Conservation (phyloP, 2,888 invertebrate genomes). For the Craniophora ligustri region DNA sequence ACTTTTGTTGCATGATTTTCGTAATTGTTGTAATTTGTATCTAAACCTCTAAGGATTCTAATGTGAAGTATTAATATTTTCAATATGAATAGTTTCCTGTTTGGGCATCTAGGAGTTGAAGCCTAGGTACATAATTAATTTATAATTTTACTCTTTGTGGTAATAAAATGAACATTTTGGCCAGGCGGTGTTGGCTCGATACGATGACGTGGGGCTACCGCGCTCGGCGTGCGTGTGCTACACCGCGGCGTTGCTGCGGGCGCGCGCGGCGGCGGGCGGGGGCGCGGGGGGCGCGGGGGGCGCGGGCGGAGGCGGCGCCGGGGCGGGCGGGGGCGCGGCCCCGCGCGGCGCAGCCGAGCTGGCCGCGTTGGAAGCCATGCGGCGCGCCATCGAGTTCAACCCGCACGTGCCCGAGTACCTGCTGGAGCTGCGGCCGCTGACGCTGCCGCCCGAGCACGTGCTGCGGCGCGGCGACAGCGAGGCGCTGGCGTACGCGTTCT, state of each 20-base stretch:
- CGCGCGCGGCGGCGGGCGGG: conserved; percentile 95
- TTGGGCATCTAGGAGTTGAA: too few species aligned
- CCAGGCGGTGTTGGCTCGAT: conserved; percentile 75
- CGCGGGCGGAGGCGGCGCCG: conserved; percentile 97
- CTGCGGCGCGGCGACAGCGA: conserved; percentile 98
- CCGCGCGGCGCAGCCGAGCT: conserved; percentile 95
- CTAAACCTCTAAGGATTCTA: too few species aligned
- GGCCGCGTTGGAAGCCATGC: conserved; percentile 94
- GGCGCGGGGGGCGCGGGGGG: conserved; percentile 93
- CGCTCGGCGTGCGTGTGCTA: conserved; percentile 98
- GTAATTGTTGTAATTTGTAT: too few species aligned
- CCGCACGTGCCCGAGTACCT: conserved; percentile 99
- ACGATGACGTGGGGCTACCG: conserved; percentile 97
- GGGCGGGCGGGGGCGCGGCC: conserved; percentile 96
- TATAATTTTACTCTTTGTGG: too few species aligned
- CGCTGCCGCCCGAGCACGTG: conserved; percentile 98
- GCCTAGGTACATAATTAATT: too few species aligned
- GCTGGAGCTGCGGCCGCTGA: conserved; percentile 97
- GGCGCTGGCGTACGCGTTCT: conserved; percentile 98
- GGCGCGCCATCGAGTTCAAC: conserved; percentile 98
- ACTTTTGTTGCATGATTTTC: too few species aligned
- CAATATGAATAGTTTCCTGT: too few species aligned
- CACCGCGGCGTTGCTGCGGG: conserved; percentile 97
- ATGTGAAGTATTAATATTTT: too few species aligned
- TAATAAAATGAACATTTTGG: too few species aligned